A percentile compares a stretch with the other conserved stretches of the same genome.
Evolutionary conservation across 2,888 invertebrate species (phyloP).

Genomic region (Caradrina clavipalpis): DNA sequence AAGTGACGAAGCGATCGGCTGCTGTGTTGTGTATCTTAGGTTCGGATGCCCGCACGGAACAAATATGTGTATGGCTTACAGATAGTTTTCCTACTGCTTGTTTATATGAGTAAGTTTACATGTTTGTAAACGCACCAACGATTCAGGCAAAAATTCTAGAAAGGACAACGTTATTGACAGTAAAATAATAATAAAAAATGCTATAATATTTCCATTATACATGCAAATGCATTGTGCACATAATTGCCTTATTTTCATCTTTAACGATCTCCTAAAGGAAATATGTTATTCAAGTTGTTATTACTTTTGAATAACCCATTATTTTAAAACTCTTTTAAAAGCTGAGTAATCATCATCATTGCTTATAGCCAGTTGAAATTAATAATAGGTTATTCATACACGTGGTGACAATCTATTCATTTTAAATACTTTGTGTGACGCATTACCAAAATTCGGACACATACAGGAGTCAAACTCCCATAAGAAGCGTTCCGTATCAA

Average conservation of each 20-base stretch:
- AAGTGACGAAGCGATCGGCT: too few relatives aligned
- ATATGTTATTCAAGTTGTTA: neutral
- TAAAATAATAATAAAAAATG: neutral
- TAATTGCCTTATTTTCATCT: slow-evolving; percentile 13
- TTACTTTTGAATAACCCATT: slow-evolving; percentile 16
- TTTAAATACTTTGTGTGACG: neutral
- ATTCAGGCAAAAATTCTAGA: too few relatives aligned
- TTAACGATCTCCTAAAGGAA: slow-evolving; percentile 12
- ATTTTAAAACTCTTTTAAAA: neutral
- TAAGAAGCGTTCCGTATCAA: too few relatives aligned
- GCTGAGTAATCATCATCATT: neutral
- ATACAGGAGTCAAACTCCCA: too few relatives aligned
- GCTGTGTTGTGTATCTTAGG: too few relatives aligned
- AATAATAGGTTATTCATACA: neutral
- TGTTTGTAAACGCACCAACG: too few relatives aligned
- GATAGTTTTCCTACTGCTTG: too few relatives aligned
- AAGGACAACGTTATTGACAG: too few relatives aligned
- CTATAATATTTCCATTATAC: neutral
- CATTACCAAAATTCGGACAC: too few relatives aligned
- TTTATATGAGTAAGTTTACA: too few relatives aligned
- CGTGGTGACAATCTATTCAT: neutral
- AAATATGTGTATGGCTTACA: too few relatives aligned
- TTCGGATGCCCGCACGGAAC: too few relatives aligned
- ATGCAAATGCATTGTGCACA: neutral
- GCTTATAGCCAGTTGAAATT: neutral